Percentiles rank a stretch among this genome's conserved stretches.
Evolutionary conservation across 1,140 invertebrate species (phyloP).

Genomic region (Hormaphis cornu): DNA sequence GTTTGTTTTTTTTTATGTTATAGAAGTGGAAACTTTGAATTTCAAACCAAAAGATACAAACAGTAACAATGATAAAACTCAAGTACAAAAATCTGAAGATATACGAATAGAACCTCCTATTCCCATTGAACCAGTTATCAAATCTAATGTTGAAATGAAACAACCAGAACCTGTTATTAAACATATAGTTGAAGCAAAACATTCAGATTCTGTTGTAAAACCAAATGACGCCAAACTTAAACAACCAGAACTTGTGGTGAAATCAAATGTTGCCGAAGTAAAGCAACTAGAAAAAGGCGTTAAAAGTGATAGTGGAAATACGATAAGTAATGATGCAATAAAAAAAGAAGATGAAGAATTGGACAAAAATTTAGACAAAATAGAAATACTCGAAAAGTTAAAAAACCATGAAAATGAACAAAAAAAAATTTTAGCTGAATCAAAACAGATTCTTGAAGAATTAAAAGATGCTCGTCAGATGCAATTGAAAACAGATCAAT

Average conservation of each 20-base stretch:
- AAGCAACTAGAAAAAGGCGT: slow-evolving; percentile 22
- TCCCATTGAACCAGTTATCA: slow-evolving; percentile 22
- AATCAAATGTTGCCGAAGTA: slow-evolving; percentile 11
- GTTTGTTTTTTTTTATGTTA: neutral
- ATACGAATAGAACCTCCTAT: slow-evolving; percentile 32
- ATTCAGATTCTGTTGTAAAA: too few relatives aligned
- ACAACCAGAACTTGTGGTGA: neutral
- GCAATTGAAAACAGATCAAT: slow-evolving; percentile 41
- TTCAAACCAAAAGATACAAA: neutral
- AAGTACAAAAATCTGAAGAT: slow-evolving; percentile 24
- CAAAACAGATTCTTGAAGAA: slow-evolving; percentile 49
- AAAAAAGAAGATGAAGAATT: slow-evolving; percentile 49
- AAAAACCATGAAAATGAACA: slow-evolving; percentile 51
- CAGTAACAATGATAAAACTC: neutral
- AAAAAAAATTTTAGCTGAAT: slow-evolving; percentile 49
- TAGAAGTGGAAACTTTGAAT: neutral
- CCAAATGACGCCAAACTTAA: too few relatives aligned
- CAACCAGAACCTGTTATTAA: neutral
- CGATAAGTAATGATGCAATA: slow-evolving; percentile 44
- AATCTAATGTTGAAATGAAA: neutral
- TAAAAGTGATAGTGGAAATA: slow-evolving; percentile 40
- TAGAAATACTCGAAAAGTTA: slow-evolving; percentile 48
- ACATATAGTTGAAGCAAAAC: neutral
- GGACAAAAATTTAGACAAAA: slow-evolving; percentile 43
- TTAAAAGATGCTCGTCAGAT: slow-evolving; percentile 45